Conservation (phyloP, 1,140 invertebrate species). For the Temnothorax nylanderi region DNA sequence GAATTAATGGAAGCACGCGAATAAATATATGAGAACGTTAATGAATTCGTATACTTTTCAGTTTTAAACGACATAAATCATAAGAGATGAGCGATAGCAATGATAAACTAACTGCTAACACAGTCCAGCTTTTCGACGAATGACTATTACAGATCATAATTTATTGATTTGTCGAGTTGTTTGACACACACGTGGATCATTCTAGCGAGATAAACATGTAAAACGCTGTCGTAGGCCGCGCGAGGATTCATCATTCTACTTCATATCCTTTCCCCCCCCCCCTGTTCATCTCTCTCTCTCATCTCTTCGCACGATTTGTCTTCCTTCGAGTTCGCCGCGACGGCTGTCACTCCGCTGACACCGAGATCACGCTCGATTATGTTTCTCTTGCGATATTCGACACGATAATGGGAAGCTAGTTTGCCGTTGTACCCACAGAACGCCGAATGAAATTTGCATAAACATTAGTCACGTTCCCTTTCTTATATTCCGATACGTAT, state of each 20-base stretch:
- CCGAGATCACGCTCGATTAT: conserved; percentile 47
- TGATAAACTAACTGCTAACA: not conserved
- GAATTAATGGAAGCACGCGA: not conserved
- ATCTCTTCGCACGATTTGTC: conserved; percentile 59
- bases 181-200: not conserved
- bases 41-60: not conserved
- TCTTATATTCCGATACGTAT: conserved; percentile 28
- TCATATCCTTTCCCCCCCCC: not conserved
- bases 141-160: conserved; percentile 43
- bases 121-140: conserved; percentile 6
- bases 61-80: not conserved
- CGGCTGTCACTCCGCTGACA: conserved; percentile 37
- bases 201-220: conserved; percentile 56
- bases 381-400: conserved; percentile 35
- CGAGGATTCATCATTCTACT: conserved; percentile 58
- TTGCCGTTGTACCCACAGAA: conserved; percentile 29
- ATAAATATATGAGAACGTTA: not conserved
- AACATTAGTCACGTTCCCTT: conserved; percentile 55
- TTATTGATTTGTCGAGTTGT: conserved; percentile 59
- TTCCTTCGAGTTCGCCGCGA: conserved; percentile 58
- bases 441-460: conserved; percentile 43
- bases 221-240: conserved; percentile 16
- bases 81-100: not conserved
- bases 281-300: conserved; percentile 34
- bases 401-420: conserved; percentile 36